These are phyloP conservation scores for Sphecodes monilicornis DNA, from an alignment of 2,888 invertebrate species.

Conservation along the genomic window DNA sequence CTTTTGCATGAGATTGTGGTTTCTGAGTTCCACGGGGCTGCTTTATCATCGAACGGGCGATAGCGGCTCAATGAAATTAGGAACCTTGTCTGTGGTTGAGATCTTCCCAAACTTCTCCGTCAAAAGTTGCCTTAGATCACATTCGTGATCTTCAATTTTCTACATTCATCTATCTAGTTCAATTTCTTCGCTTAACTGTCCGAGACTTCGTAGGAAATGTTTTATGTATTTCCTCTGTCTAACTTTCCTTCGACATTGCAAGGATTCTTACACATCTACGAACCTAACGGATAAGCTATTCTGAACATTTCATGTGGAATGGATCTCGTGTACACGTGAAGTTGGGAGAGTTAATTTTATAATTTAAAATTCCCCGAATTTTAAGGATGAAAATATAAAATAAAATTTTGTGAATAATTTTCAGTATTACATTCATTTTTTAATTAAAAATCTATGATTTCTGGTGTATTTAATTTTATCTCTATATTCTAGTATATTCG, in stretches of 20 bases:
- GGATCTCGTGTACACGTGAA: no score
- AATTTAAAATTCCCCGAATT: no score
- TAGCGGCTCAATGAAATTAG: constrained; percentile 41
- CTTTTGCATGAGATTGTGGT: constrained; percentile 47
- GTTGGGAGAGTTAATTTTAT: no score
- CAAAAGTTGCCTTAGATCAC: background rate
- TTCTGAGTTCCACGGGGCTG: constrained; percentile 9
- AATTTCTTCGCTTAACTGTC: background rate
- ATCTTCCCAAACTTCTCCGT: constrained; percentile 9
- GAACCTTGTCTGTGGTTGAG: constrained; percentile 30
- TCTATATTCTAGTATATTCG: no score
- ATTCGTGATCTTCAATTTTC: background rate
- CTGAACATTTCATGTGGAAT: no score
- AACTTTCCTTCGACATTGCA: background rate
- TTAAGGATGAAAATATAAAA: no score
- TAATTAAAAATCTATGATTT: no score
- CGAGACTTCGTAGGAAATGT: background rate
- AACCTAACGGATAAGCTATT: no score
- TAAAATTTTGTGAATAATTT: no score
- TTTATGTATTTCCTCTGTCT: background rate
- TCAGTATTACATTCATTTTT: no score
- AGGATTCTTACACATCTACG: background rate
- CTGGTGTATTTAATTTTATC: no score
- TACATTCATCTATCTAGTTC: background rate
- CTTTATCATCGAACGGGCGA: constrained; percentile 34